phyloP scores from a whole-genome alignment of 2,113 vertebrate species.

The Sisor rabdophorus region DNA sequence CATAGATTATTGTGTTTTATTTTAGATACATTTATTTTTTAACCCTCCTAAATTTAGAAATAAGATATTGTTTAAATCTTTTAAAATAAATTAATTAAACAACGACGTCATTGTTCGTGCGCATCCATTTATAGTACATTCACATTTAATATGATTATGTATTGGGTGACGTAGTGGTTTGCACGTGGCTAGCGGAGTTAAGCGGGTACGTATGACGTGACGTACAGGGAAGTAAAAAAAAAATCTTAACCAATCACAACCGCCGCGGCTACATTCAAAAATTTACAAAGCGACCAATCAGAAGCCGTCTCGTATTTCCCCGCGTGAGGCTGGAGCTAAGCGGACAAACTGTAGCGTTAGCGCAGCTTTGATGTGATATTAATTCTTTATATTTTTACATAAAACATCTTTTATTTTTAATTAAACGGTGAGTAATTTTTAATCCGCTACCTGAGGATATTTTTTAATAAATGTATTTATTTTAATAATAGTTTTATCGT shows the following conservation, averaged over 20 bases:
- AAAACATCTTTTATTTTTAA: accelerated
- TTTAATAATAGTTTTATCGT: background rate
- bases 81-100: too few relatives aligned
- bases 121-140: too few relatives aligned
- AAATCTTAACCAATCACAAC: conserved; percentile 58
- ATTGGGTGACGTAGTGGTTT: too few relatives aligned
- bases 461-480: background rate
- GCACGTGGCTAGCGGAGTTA: too few relatives aligned
- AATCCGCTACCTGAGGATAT: too few relatives aligned
- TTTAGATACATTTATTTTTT: background rate
- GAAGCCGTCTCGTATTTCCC: background rate
- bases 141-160: too few relatives aligned
- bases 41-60: too few relatives aligned
- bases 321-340: background rate
- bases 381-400: background rate
- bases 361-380: background rate
- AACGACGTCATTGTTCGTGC: too few relatives aligned
- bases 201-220: too few relatives aligned
- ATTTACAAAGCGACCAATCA: conserved; percentile 62
- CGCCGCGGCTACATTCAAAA: conserved; percentile 48
- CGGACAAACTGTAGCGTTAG: background rate
- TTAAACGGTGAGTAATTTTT: conserved; percentile 4
- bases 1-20: background rate
- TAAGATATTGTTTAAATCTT: too few relatives aligned
- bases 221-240: background rate